A percentile compares a stretch with the other conserved stretches of the same genome.
phyloP scores from a whole-genome alignment of 2,797 vertebrate genomes.

The Etheostoma nigrum region DNA sequence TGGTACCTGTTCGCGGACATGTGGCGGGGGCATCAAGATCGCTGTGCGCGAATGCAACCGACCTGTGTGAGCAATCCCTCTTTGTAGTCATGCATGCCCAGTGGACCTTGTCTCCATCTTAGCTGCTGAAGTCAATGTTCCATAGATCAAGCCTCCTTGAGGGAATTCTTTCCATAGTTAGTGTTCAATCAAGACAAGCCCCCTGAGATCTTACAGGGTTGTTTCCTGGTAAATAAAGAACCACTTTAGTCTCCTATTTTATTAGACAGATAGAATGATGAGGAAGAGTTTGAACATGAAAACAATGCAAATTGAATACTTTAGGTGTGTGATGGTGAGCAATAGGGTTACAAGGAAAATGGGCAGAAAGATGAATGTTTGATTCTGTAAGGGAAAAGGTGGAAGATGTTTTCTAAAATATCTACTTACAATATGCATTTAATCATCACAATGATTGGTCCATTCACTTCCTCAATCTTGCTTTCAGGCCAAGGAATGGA shows the following conservation, averaged over 20 bases:
- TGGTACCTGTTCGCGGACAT: slow-evolving; percentile 94
- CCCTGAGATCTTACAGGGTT: slow-evolving; percentile 27
- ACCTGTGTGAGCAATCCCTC: slow-evolving; percentile 91
- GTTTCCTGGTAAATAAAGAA: slow-evolving; percentile 41
- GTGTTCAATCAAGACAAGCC: slow-evolving; percentile 58
- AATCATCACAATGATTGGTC: not conserved
- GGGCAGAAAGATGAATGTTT: not conserved
- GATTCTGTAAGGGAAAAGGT: not conserved
- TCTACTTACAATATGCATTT: not conserved
- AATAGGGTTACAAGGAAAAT: not conserved
- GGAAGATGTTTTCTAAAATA: not conserved
- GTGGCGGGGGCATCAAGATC: slow-evolving; percentile 95
- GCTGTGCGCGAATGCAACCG: slow-evolving; percentile 95
- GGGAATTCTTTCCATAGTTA: slow-evolving; percentile 68
- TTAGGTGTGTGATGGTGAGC: not conserved
- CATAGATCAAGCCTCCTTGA: slow-evolving; percentile 68
- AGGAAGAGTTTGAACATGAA: slow-evolving; percentile 15
- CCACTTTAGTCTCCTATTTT: slow-evolving; percentile 9
- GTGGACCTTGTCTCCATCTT: slow-evolving; percentile 68
- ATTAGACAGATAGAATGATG: slow-evolving; percentile 10
- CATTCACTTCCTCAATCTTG: slow-evolving; percentile 10
- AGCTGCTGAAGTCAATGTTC: slow-evolving; percentile 72
- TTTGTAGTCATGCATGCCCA: slow-evolving; percentile 76
- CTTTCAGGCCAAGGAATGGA: slow-evolving; percentile 92
- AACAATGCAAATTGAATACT: not conserved